Evolutionary conservation across 2,113 vertebrate species (phyloP).

Genomic region (Benitochromis conjunctus): DNA sequence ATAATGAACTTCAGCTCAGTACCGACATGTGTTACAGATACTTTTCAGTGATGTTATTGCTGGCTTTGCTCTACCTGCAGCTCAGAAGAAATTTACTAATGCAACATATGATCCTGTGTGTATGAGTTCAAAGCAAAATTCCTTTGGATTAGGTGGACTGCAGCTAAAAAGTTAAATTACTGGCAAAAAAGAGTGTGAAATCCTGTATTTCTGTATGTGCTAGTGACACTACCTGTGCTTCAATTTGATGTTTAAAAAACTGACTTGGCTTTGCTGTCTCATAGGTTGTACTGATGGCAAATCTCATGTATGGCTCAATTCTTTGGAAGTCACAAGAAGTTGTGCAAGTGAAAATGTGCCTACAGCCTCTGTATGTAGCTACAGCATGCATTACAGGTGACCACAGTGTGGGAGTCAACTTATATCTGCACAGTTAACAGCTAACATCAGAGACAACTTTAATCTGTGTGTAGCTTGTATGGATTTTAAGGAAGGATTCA

Average conservation of each 20-base stretch:
- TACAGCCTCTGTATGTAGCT: not conserved
- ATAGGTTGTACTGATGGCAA: not conserved
- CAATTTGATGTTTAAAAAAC: not conserved
- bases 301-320: conserved; percentile 22
- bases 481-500: not conserved
- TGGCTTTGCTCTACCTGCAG: conserved; percentile 18
- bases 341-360: conserved; percentile 14
- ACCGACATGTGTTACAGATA: conserved; percentile 2
- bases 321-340: not conserved
- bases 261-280: conserved; percentile 10
- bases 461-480: not conserved
- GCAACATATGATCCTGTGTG: not conserved
- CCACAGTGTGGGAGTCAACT: not conserved
- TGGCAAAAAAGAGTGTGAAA: not conserved
- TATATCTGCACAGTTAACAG: not conserved
- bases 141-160: not conserved
- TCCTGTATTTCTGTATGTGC: conserved; percentile 30
- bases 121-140: not conserved
- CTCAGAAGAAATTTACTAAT: not conserved
- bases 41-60: conserved; percentile 51
- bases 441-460: not conserved
- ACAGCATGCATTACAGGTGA: not conserved
- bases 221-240: conserved; percentile 50
- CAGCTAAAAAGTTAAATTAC: not conserved
- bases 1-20: not conserved